A percentile compares a stretch with the other conserved stretches of the same genome.
phyloP scores from a whole-genome alignment of 2,113 vertebrate species.

The Rutilus rutilus region DNA sequence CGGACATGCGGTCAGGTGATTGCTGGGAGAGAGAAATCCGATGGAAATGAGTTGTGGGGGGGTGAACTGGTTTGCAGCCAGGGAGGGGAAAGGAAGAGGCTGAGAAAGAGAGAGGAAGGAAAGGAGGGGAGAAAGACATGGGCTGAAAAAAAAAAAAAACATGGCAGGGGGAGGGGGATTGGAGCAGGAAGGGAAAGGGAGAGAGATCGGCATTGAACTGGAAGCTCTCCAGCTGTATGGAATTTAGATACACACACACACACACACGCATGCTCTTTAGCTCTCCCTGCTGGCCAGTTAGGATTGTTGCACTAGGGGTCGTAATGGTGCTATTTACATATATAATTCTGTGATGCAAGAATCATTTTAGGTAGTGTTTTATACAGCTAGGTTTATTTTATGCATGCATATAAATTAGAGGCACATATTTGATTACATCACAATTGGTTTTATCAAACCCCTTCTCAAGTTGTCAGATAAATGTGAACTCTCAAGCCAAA shows the following conservation, averaged over 20 bases:
- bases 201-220: conserved; percentile 60
- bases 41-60: conserved; percentile 12
- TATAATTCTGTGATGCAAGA: neutral
- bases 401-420: neutral
- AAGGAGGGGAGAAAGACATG: conserved; percentile 39
- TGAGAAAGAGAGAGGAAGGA: conserved; percentile 45
- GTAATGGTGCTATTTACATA: neutral
- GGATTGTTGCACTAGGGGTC: neutral
- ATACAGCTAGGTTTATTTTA: neutral
- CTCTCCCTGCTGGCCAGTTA: conserved; percentile 54
- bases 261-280: conserved; percentile 6
- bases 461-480: neutral
- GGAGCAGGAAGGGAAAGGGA: conserved; percentile 29
- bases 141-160: conserved; percentile 44
- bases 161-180: conserved; percentile 40
- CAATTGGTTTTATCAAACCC: neutral
- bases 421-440: neutral
- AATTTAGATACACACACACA: conserved; percentile 34
- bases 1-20: neutral
- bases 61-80: conserved; percentile 37
- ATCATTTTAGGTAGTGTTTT: neutral
- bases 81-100: conserved; percentile 33
- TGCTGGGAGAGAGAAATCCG: neutral
- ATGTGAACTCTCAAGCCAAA: neutral
- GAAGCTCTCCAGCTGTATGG: conserved; percentile 61